Conservation (phyloP, 2,888 invertebrate genomes). For the Hemithea aestivaria region DNA sequence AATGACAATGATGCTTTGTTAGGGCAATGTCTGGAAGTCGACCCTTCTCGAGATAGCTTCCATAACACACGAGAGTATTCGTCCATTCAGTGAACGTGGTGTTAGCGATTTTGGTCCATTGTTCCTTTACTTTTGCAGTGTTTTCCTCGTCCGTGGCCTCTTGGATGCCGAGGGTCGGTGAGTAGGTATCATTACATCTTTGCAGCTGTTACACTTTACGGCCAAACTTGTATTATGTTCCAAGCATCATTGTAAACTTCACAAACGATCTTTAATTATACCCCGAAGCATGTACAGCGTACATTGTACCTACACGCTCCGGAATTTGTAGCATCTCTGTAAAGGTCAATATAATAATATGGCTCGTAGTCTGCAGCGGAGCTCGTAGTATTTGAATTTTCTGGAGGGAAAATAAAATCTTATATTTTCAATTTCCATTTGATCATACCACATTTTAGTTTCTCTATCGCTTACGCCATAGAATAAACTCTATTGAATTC, state of each 20-base stretch:
- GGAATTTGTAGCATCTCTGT: slow-evolving; percentile 21
- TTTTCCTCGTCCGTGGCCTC: slow-evolving; percentile 48
- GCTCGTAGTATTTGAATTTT: too few relatives aligned
- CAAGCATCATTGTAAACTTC: slow-evolving; percentile 58
- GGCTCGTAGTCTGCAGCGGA: neutral
- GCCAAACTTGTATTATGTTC: slow-evolving; percentile 66
- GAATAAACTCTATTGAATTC: slow-evolving; percentile 2
- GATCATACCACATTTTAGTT: slow-evolving; percentile 42
- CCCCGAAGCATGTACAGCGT: slow-evolving; percentile 20
- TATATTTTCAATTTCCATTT: slow-evolving; percentile 48
- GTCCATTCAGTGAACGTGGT: slow-evolving; percentile 45
- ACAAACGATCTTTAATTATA: slow-evolving; percentile 48
- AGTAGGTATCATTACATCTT: slow-evolving; percentile 57
- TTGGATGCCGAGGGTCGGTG: slow-evolving; percentile 42
- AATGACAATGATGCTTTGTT: slow-evolving; percentile 50
- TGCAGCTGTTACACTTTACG: slow-evolving; percentile 73
- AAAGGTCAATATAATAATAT: slow-evolving; percentile 7
- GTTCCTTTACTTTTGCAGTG: slow-evolving; percentile 42
- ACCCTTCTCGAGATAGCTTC: slow-evolving; percentile 45
- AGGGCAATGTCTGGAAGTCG: slow-evolving; percentile 35
- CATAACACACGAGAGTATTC: slow-evolving; percentile 37
- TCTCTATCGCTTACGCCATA: slow-evolving; percentile 34
- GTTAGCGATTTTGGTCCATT: slow-evolving; percentile 37
- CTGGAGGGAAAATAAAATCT: slow-evolving; percentile 5
- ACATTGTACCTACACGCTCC: too few relatives aligned